phyloP scores from a whole-genome alignment of 1,140 invertebrate species.

The Proales similis region DNA sequence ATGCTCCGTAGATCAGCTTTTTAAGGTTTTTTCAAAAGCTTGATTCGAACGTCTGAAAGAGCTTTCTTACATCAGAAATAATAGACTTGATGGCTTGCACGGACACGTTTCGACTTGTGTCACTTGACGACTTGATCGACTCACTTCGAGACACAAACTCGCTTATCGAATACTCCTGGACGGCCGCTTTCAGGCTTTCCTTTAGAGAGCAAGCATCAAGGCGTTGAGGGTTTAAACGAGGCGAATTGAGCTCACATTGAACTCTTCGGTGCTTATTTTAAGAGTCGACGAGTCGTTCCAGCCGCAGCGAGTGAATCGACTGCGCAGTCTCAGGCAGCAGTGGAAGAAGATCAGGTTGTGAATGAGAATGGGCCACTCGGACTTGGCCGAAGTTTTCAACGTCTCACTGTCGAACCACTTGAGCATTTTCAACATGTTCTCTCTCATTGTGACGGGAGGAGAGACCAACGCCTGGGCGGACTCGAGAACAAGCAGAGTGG shows the following conservation, averaged over 20 bases:
- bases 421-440: slow-evolving; percentile 47
- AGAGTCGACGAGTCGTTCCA: slow-evolving; percentile 46
- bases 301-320: slow-evolving; percentile 46
- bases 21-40: background rate
- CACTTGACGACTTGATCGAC: slow-evolving; percentile 22
- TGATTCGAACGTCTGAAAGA: background rate
- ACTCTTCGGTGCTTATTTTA: slow-evolving; percentile 44
- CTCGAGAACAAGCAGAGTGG: slow-evolving; percentile 38
- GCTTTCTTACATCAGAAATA: slow-evolving; percentile 30
- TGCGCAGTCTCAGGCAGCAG: slow-evolving; percentile 47
- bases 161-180: slow-evolving; percentile 21
- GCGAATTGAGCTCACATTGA: slow-evolving; percentile 40
- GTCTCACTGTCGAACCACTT: slow-evolving; percentile 48
- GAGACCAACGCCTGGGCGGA: slow-evolving; percentile 37
- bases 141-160: slow-evolving; percentile 16
- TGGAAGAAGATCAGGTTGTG: slow-evolving; percentile 53
- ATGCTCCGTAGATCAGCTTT: slow-evolving; percentile 28
- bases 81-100: slow-evolving; percentile 14
- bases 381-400: slow-evolving; percentile 43
- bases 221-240: too few relatives aligned
- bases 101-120: background rate
- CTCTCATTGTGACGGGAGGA: slow-evolving; percentile 47
- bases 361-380: slow-evolving; percentile 48
- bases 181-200: slow-evolving; percentile 26
- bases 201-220: slow-evolving; percentile 15